Base-by-base conservation (phyloP, 2,888 invertebrate species). In the Noctua fimbriata region DNA sequence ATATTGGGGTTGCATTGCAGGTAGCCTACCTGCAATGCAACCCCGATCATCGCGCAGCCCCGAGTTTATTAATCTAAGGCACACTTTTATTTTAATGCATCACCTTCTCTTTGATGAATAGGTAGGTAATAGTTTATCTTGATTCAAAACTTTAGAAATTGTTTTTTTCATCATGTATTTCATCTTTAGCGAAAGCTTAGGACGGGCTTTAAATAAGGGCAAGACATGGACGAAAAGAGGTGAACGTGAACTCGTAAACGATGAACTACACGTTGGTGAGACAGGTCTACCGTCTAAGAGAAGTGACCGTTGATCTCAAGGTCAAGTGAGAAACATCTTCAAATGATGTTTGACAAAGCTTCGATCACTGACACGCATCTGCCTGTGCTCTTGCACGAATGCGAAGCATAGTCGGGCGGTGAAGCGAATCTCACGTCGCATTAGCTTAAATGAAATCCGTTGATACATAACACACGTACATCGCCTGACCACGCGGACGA, bases 1-100 rank as follows among this genome's bases (percentile, higher is more conserved):
- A n/a, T n/a, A n/a, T n/a, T n/a, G n/a, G n/a, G n/a, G n/a, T n/a
- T n/a, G n/a, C n/a, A n/a, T n/a, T n/a, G n/a, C n/a, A n/a, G n/a
- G n/a, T n/a, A n/a, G n/a, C n/a, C n/a, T n/a, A n/a, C 79, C 79
- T 80, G 79, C 65, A 18, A 4, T n/a, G 78, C 77, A 63, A 24
- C 41, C 70, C 14, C 76, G 21, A 58, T 32, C 18, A 44, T 21
- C 16, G 36, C 24, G 21, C 47, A 36, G 44, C 32, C 10, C 4
- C n/a, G 10, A 41, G 36, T 65, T 44, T 63, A 52, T 36, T 36
- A 49, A 21, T 52, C 4, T 12, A 12, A 58, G 12, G 58, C 14
- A n/a, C 16, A 52, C 6, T 36, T 44, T 44, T 60, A 52, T 52
- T 36, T 70, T n/a, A 36, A 18, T 16, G 32, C 28, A 14, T 14